Conservation (phyloP, 2,797 vertebrate genomes). For the Oreochromis grahami region DNA sequence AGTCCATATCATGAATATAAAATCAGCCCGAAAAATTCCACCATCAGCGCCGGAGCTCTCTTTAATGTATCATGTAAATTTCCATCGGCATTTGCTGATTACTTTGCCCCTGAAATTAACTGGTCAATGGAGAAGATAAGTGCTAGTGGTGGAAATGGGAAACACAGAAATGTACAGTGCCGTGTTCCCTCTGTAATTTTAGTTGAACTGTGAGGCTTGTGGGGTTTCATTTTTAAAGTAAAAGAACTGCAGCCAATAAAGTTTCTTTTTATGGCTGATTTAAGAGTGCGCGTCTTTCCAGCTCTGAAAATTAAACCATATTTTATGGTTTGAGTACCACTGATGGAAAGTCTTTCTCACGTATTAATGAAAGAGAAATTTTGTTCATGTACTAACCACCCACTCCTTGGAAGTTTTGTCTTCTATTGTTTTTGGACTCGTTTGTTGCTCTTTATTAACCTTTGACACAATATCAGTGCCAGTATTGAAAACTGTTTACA, state of each 20-base stretch:
- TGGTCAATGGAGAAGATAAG: conserved; percentile 14
- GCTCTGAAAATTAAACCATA: background rate
- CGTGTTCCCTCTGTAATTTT: background rate
- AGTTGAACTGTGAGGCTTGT: background rate
- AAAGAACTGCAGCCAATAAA: background rate
- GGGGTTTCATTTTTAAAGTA: background rate
- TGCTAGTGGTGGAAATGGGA: background rate
- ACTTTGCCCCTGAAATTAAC: conserved; percentile 19
- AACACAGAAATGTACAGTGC: background rate
- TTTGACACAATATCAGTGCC: background rate
- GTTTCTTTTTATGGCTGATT: background rate
- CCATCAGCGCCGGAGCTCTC: background rate
- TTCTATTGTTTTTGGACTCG: conserved; percentile 1
- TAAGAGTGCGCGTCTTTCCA: background rate
- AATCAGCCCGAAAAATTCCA: background rate
- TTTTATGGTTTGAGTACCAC: background rate
- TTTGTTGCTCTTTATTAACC: background rate
- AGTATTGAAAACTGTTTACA: background rate
- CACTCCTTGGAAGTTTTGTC: background rate
- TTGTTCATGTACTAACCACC: background rate
- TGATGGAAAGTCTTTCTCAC: conserved; percentile 20
- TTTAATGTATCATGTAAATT: background rate
- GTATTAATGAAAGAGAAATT: background rate
- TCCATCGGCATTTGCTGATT: conserved; percentile 4
- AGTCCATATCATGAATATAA: conserved; percentile 19